These are phyloP conservation scores for Dasyprocta punctata DNA, from an alignment of 2,113 vertebrate species.

Conservation along the genomic window DNA sequence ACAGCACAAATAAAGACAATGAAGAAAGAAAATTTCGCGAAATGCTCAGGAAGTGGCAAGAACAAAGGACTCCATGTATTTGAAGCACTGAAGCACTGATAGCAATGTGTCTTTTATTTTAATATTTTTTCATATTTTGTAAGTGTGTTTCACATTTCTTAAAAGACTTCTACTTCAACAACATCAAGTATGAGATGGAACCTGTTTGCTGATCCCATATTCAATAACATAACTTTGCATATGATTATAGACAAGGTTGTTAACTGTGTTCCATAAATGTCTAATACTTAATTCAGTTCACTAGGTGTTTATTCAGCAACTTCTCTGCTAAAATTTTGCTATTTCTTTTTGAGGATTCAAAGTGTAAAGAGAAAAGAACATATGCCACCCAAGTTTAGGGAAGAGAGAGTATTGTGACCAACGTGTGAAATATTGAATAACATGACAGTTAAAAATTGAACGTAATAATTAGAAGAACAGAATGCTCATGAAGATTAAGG, in stretches of 20 bases:
- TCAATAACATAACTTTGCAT: not conserved
- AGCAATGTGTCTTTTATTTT: not conserved
- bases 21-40: not conserved
- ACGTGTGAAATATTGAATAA: not conserved
- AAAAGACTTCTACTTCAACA: not conserved
- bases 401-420: not conserved
- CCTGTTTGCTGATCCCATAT: not conserved
- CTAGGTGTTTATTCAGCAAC: not conserved
- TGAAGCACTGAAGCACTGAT: not conserved
- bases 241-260: not conserved
- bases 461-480: not conserved
- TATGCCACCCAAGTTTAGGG: not conserved
- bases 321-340: not conserved
- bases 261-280: not conserved
- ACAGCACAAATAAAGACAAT: not conserved
- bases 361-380: not conserved
- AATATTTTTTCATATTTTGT: not conserved
- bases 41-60: not conserved
- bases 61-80: not conserved
- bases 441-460: not conserved
- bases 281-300: not conserved
- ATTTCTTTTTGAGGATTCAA: not conserved
- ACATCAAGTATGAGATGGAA: not conserved
- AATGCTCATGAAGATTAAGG: not conserved
- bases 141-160: too few relatives aligned